Evolutionary conservation across 53 echinoderm and acorn worm genomes (phyloP).

Genomic region (Astropecten irregularis): DNA sequence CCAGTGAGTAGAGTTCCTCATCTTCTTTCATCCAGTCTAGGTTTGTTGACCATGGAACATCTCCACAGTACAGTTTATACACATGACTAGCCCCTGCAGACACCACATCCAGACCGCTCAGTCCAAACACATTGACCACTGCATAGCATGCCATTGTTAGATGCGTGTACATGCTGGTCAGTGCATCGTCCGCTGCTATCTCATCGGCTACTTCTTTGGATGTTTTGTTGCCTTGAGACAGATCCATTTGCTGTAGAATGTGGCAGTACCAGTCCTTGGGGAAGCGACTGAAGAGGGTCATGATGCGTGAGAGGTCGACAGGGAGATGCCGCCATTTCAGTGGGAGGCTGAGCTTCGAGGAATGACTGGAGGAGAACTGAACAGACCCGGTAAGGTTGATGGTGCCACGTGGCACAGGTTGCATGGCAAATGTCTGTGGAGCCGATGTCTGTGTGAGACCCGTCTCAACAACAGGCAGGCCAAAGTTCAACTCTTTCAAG

Average conservation of each 20-base stretch:
- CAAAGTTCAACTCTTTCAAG: conserved; percentile 83
- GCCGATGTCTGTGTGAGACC: conserved; percentile 28
- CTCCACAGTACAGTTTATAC: conserved; percentile 86
- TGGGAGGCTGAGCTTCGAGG: conserved; percentile 92
- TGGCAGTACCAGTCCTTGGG: conserved; percentile 90
- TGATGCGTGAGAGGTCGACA: conserved; percentile 61
- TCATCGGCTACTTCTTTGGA: conserved; percentile 67
- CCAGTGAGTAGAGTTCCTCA: conserved; percentile 76
- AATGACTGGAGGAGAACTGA: conserved; percentile 85
- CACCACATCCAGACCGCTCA: conserved; percentile 60
- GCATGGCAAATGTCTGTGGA: conserved; percentile 24
- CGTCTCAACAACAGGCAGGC: conserved; percentile 74
- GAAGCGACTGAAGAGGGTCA: conserved; percentile 68
- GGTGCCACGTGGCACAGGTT: conserved; percentile 24
- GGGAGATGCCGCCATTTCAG: conserved; percentile 97
- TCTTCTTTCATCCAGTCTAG: conserved; percentile 91
- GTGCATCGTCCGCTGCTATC: conserved; percentile 77
- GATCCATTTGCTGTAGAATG: conserved; percentile 66
- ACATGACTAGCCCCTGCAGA: conserved; percentile 84
- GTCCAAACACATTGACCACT: conserved; percentile 71
- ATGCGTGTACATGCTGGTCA: conserved; percentile 86
- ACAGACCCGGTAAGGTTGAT: conserved; percentile 79
- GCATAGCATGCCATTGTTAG: conserved; percentile 86
- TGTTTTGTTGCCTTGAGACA: conserved; percentile 23
- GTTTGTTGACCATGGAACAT: conserved; percentile 87